Base-by-base conservation (phyloP, 2,888 invertebrate genomes). In the Aphidoletes aphidimyza region DNA sequence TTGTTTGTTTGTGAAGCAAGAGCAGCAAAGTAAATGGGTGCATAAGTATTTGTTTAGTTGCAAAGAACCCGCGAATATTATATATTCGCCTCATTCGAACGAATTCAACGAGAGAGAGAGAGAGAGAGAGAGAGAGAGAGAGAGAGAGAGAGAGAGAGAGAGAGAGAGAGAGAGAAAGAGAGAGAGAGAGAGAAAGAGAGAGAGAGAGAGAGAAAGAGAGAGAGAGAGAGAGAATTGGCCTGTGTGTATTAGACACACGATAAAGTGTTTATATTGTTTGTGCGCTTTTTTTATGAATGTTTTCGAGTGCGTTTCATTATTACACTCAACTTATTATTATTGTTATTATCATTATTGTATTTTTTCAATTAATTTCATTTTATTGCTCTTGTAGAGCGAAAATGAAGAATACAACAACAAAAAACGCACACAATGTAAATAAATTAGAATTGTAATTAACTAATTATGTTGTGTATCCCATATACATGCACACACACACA, bases 1-100 rank as follows among this genome's bases (percentile, higher is more conserved):
- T 69, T 69, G 69, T 69, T 69, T 69, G 69, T 30, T 69, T 69
- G 69, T 69, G 69, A 69, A 69, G 34, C 30, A 26, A 3, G 54
- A 54, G 54, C n/a, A 54, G 47, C 3, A 19, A 47, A 54, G 54
- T 30, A n/a, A 34, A 30, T 69, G 69, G 2, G 54, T 54, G 54
- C 19, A 19, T 54, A 11, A 22, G 26, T 22, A 30, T 69, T 69
- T 30, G 69, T 69, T 69, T 69, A 69, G 69, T 69, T 69, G 69
- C 69, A 69, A 69, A 69, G 69, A 69, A n/a, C n/a, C 69, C 69
- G 69, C 69, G 69, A 69, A 69, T 69, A 69, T 69, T 69, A 69
- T 6, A 42, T 42, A 9, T 69, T 69, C 34, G 69, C 69, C 47
- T 69, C 69, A 69, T 69, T 69, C 30, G 30, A 30, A 14, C 26